phyloP scores from a whole-genome alignment of 1,140 invertebrate species.

The Drosophila nikananu region DNA sequence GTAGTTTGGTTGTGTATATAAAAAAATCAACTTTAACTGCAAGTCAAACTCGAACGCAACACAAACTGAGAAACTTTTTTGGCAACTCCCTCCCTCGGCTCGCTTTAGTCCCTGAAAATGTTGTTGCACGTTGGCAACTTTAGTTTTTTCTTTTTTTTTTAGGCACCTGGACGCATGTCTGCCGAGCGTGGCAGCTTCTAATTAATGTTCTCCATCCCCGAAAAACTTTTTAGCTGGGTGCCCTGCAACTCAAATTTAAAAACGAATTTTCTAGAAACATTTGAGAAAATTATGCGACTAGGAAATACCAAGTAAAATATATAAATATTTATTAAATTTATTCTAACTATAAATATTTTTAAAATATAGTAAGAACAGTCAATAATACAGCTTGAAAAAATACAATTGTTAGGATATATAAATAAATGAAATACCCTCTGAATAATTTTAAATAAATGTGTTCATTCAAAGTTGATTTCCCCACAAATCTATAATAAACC shows the following conservation, averaged over 20 bases:
- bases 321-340: neutral
- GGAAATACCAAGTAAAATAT: neutral
- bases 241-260: slow-evolving; percentile 41
- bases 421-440: neutral
- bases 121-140: slow-evolving; percentile 70
- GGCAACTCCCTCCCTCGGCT: neutral
- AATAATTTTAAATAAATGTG: neutral
- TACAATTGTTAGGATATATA: neutral
- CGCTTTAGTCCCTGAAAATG: slow-evolving; percentile 32
- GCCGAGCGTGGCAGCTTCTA: slow-evolving; percentile 77
- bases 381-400: neutral
- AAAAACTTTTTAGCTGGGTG: slow-evolving; percentile 51
- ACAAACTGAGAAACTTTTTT: slow-evolving; percentile 59
- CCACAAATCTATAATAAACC: neutral
- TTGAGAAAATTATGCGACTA: neutral
- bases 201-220: slow-evolving; percentile 66
- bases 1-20: slow-evolving; percentile 2
- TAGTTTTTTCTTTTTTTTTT: slow-evolving; percentile 45
- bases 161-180: slow-evolving; percentile 63
- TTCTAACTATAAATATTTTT: neutral
- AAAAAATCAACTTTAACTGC: slow-evolving; percentile 49
- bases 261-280: slow-evolving; percentile 8
- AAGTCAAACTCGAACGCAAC: slow-evolving; percentile 59
- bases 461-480: neutral
- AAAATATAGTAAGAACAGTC: neutral